Evolutionary conservation across 2,888 invertebrate genomes (phyloP), one percentile per base, ranked within the genome.

Genomic region (Altica lythri): DNA sequence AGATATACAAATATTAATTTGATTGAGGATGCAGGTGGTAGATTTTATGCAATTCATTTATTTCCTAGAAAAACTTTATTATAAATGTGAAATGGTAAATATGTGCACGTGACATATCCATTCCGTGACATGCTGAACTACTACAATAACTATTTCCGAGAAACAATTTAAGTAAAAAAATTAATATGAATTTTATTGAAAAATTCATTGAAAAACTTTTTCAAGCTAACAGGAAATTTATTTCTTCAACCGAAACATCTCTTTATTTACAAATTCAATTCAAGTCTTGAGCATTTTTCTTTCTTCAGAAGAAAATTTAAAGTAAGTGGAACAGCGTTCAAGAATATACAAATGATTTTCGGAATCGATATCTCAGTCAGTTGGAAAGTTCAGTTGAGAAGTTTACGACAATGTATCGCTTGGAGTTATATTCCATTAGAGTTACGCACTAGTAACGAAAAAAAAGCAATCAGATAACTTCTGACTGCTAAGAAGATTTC

Each of bases 381-480:
- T 18, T 43, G 43, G 43, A 29, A 43, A 43, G 43, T 43, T 43
- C 29, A 29, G n/a, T 29, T 13, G 29, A 40, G 22, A 43, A 43
- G 16, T 43, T 43, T 29, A 43, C 43, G n/a, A 43, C 43, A 29
- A 43, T 43, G 43, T 43, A 43, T 43, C 43, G 43, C 43, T 43
- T 43, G 43, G 43, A 43, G 43, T 43, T 43, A 43, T 43, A 43
- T 43, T 43, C 43, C 43, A 43, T 43, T 43, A 43, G 27, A 29
- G 16, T 43, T n/a, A 43, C 43, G 43, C 43, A 43, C 43, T 29
- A 29, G 14, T 17, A 27, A 12, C 43, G n/a, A 29, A 43, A 43
- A 43, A 29, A 29, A 17, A 43, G 27, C 17, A 42, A 43, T 43
- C 29, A 29, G 43, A 29, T 43, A 43, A 43, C 29, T 43, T 43